Percentiles rank a stretch among this genome's conserved stretches.
phyloP scores from a whole-genome alignment of 2,888 invertebrate genomes.

The Serrognathus titanus region DNA sequence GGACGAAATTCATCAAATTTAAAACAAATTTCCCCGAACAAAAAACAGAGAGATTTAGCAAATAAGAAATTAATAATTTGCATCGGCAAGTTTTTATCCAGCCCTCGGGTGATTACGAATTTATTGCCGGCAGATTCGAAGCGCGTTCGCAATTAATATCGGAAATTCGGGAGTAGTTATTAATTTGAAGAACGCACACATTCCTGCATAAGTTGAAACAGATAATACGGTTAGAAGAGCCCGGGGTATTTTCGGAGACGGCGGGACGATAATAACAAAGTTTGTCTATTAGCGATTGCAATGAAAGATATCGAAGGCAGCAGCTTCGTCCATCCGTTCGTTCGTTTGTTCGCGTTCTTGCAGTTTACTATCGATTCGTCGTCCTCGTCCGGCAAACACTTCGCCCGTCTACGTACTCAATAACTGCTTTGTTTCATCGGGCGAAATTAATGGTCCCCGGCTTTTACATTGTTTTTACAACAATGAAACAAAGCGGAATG shows the following conservation, averaged over 20 bases:
- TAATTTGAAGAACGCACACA: background rate
- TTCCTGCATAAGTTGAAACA: background rate
- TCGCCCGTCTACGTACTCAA: slow-evolving; percentile 21
- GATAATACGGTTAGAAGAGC: background rate
- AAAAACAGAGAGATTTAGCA: too few species aligned
- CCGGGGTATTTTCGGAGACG: slow-evolving; percentile 11
- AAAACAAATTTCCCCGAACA: too few species aligned
- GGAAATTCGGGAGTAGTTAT: too few species aligned
- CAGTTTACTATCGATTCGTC: slow-evolving; percentile 30
- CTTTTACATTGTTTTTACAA: slow-evolving; percentile 15
- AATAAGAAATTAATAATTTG: too few species aligned
- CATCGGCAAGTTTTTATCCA: too few species aligned
- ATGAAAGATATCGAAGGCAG: slow-evolving; percentile 32
- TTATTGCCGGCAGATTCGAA: too few species aligned
- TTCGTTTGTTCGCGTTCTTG: slow-evolving; percentile 3
- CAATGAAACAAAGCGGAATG: slow-evolving; percentile 4
- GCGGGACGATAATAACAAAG: slow-evolving; percentile 34
- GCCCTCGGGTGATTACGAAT: too few species aligned
- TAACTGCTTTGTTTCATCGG: slow-evolving; percentile 25
- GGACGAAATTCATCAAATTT: too few species aligned
- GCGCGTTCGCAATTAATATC: too few species aligned
- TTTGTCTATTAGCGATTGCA: slow-evolving; percentile 39
- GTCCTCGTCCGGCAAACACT: slow-evolving; percentile 21
- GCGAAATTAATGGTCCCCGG: slow-evolving; percentile 26
- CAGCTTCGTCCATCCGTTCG: slow-evolving; percentile 26